phyloP scores from a whole-genome alignment of 2,113 vertebrate genomes.

The Aspidoscelis tigris region DNA sequence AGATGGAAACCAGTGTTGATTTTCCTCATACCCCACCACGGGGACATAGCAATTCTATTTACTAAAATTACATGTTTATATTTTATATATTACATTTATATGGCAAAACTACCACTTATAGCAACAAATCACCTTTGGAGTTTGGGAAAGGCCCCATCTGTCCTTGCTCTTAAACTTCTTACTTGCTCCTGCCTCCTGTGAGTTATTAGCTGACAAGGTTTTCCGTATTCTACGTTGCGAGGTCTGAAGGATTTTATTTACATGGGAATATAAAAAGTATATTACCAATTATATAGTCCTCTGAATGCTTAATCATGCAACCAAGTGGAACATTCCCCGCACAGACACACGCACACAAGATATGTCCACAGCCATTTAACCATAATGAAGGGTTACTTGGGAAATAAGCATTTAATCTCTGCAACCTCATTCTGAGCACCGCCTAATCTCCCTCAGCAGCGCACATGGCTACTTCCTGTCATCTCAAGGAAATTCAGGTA shows the following conservation, averaged over 20 bases:
- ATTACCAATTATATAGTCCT: constrained; percentile 57
- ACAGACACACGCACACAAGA: constrained; percentile 24
- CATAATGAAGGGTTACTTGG: constrained; percentile 39
- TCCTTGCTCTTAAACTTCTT: constrained; percentile 43
- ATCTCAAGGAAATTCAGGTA: constrained; percentile 60
- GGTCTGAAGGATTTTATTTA: constrained; percentile 70
- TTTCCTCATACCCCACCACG: not conserved
- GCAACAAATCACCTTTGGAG: constrained; percentile 46
- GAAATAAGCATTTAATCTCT: constrained; percentile 58
- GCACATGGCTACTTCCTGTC: constrained; percentile 52
- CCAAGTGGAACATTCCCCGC: constrained; percentile 45
- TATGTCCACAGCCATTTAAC: constrained; percentile 38
- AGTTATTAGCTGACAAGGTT: constrained; percentile 59
- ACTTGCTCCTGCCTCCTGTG: constrained; percentile 58
- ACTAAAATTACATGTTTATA: constrained; percentile 43
- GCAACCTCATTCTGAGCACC: constrained; percentile 37
- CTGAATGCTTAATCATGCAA: constrained; percentile 55
- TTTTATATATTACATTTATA: constrained; percentile 57
- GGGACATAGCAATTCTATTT: constrained; percentile 27
- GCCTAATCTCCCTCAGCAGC: constrained; percentile 47
- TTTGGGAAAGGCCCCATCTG: constrained; percentile 28
- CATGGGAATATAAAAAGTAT: constrained; percentile 55
- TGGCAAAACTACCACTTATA: constrained; percentile 38
- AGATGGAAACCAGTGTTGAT: not conserved
- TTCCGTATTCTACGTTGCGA: constrained; percentile 59